Base-by-base conservation (phyloP, 2,797 vertebrate species). In the Microctenopoma lineatum region DNA sequence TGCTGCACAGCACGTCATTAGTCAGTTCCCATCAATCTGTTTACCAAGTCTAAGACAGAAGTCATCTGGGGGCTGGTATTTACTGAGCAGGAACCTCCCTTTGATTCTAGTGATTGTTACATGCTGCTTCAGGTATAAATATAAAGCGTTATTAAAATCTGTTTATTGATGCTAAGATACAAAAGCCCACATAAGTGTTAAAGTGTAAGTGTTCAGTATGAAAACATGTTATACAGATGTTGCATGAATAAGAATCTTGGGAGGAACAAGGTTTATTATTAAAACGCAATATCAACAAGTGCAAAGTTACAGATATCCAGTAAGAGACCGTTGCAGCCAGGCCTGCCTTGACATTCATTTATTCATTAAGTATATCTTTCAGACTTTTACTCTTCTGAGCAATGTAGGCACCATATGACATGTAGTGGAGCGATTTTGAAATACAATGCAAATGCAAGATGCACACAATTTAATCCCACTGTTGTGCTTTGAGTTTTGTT, bases 1-100 rank as follows among this genome's bases (percentile, higher is more conserved):
- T 79, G 70, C 78, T 53, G 62, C 67, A 42, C 81, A 81, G 66
- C 68, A 58, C 2, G 50, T 61, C 79, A 79, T 86, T 79, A 81
- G 36, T 72, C 55, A 45, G 41, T 75, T 50, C 27, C 46, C 73
- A 62, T 77, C 75, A 74, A 68, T 83, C 79, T 82, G 58, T 42
- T 79, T 61, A 68, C 75, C 25, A 54, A 75, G 41, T 27, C 66
- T 34, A n/a, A 46, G 45, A 60, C 64, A 59, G 38, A 29, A 59
- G 70, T 80, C 73, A 57, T 73, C 36, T 44, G 66, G 67, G 73
- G 59, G 63, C 67, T 81, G 78, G 50, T 64, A 71, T 85, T 85
- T 77, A 73, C 70, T 61, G 64, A 63, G 53, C 67, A 75, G 75
- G 46, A 61, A 66, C 65, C 74, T 66, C 58, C 55, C 46, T 62